A percentile compares a stretch with the other conserved stretches of the same genome.
These are phyloP conservation scores for Elymnias hypermnestra DNA, from an alignment of 1,140 invertebrate species.

Conservation along the genomic window DNA sequence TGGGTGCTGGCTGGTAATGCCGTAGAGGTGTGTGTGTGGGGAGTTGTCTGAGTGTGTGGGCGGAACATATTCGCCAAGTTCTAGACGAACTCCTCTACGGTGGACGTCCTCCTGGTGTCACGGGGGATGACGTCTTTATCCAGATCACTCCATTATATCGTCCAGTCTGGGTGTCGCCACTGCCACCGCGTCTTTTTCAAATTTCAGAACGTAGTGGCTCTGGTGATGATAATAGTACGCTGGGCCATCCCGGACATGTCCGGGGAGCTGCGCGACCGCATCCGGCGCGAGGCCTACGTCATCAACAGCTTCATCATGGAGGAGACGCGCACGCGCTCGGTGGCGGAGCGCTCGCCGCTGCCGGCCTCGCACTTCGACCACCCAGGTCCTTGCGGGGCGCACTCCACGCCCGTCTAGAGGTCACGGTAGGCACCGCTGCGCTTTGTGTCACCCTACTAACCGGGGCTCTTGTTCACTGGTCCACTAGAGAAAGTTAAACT, in stretches of 20 bases:
- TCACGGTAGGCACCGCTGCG: conserved; percentile 46
- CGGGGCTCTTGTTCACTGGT: conserved; percentile 36
- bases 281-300: conserved; percentile 89
- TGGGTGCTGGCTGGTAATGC: no score
- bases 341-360: conserved; percentile 23
- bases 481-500: no score
- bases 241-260: conserved; percentile 94
- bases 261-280: conserved; percentile 84
- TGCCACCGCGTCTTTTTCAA: no score
- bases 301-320: conserved; percentile 93
- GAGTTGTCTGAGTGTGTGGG: no score
- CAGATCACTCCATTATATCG: no score
- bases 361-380: conserved; percentile 4
- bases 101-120: no score
- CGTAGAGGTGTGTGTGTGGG: no score
- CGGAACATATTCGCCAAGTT: no score
- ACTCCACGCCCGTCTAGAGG: conserved; percentile 36
- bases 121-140: no score
- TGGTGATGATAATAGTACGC: conserved; percentile 88
- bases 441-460: conserved; percentile 35
- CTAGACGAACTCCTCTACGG: no score
- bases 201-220: conserved; percentile 87
- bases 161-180: background rate
- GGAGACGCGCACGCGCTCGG: conserved; percentile 51
- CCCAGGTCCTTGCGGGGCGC: conserved; percentile 11